A percentile compares a stretch with the other conserved stretches of the same genome.
These are phyloP conservation scores for Notiomystis cincta DNA, from an alignment of 2,113 vertebrate genomes.

Conservation along the genomic window DNA sequence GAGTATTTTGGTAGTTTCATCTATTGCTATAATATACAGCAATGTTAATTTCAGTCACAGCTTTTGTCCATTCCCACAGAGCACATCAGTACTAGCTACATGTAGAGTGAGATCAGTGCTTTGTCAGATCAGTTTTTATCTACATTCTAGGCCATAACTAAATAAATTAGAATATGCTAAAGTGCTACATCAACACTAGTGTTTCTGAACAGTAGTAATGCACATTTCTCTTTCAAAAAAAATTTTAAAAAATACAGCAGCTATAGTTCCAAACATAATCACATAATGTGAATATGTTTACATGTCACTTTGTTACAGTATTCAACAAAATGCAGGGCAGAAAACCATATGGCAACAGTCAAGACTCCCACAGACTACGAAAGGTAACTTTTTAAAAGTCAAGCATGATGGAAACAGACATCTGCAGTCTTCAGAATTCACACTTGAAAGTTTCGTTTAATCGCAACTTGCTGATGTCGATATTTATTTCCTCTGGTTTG, in stretches of 20 bases:
- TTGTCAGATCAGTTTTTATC: conserved; percentile 57
- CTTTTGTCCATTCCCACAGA: conserved; percentile 50
- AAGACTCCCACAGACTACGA: conserved; percentile 30
- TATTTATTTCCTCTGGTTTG: conserved; percentile 86
- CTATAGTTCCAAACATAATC: conserved; percentile 62
- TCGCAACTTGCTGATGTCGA: conserved; percentile 85
- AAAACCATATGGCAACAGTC: conserved; percentile 36
- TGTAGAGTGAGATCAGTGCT: conserved; percentile 81
- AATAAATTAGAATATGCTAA: conserved; percentile 80
- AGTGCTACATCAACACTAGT: conserved; percentile 78
- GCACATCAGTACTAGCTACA: conserved; percentile 65
- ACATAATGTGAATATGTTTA: conserved; percentile 50
- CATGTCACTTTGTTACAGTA: conserved; percentile 56
- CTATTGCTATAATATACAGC: conserved; percentile 58
- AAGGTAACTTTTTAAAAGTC: background rate
- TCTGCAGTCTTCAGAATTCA: conserved; percentile 72
- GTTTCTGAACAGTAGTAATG: conserved; percentile 80
- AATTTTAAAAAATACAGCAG: conserved; percentile 71
- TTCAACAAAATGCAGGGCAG: conserved; percentile 4
- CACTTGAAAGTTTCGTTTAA: conserved; percentile 82
- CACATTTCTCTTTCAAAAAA: conserved; percentile 73
- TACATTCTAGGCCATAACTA: conserved; percentile 77
- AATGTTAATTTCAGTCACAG: conserved; percentile 50
- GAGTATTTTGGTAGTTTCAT: conserved; percentile 7
- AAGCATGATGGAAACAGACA: conserved; percentile 30